Evolutionary conservation across 1,140 invertebrate genomes (phyloP), one percentile per base, ranked within the genome.

Genomic region (Zophobas atratus): DNA sequence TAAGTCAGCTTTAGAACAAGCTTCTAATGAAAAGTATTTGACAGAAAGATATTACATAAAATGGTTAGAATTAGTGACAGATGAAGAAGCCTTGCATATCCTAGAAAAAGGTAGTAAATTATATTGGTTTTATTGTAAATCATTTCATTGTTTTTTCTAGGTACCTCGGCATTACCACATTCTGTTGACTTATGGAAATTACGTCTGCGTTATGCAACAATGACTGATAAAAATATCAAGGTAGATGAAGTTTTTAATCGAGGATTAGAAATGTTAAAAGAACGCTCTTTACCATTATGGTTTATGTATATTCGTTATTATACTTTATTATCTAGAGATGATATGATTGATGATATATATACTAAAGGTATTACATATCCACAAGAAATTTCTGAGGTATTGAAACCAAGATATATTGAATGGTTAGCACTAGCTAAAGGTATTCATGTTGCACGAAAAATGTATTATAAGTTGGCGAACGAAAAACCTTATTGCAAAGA

Each of bases 351-450:
- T 38, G 32, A 5, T 39, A 72, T 82, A 6, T 83, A 79, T 70
- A 38, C 72, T 41, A 77, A 80, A 20, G 82, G 70, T n/a, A 46
- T 81, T 2, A 67, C 41, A 70, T 78, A 82, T 51, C 78, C 79
- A n/a, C 33, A 38, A 57, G 79, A 81, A 80, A 71, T 83, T 5
- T 78, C 78, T 1, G 55, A 81, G 53, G 43, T 53, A 4, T 51
- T 83, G 1, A 83, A 83, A 77, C 78, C 81, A 6, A 55, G 77
- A 67, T 83, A 81, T 78, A 60, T 83, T 32, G 77, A 82, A 48
- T 83, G 82, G 82, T 46, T 82, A 36, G 78, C 73, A 1, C 48
- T 80, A 34, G 49, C 73, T 20, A 80, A 81, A 76, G 78, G 78
- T 20, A 81, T 80, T 34, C 46, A 74, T 48, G 41, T 32, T n/a